Conservation (phyloP, 2,888 invertebrate species). For the Stegophylla sp. region DNA sequence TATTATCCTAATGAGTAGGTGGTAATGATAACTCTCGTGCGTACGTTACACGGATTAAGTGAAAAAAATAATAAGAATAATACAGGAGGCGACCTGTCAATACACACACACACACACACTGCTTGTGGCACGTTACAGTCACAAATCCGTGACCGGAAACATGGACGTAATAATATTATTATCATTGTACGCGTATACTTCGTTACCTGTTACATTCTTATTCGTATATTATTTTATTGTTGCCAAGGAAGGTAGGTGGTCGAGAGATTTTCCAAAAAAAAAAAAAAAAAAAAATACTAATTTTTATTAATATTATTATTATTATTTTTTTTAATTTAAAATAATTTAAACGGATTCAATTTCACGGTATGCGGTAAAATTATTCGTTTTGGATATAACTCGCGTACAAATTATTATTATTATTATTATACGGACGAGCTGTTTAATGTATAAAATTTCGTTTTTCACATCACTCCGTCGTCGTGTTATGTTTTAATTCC, state of each 20-base stretch:
- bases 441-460: too few relatives aligned
- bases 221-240: slow-evolving; percentile 18
- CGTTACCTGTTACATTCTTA: too few relatives aligned
- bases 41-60: background rate
- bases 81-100: slow-evolving; percentile 8
- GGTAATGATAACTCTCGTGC: slow-evolving; percentile 10
- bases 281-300: background rate
- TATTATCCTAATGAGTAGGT: slow-evolving; percentile 10
- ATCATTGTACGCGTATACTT: background rate
- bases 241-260: background rate
- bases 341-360: slow-evolving; percentile 44
- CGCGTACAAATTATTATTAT: background rate
- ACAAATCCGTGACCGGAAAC: slow-evolving; percentile 51
- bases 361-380: slow-evolving; percentile 35
- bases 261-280: background rate
- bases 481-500: slow-evolving; percentile 5
- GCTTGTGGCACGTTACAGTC: slow-evolving; percentile 21
- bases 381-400: background rate
- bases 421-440: too few relatives aligned
- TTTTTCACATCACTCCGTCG: background rate
- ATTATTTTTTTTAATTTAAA: background rate
- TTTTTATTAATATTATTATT: background rate
- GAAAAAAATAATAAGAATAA: slow-evolving; percentile 14
- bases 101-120: too few relatives aligned
- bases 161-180: slow-evolving; percentile 1